Evolutionary conservation across 1,140 invertebrate genomes (phyloP).

Genomic region (Rhizoglyphus robini): DNA sequence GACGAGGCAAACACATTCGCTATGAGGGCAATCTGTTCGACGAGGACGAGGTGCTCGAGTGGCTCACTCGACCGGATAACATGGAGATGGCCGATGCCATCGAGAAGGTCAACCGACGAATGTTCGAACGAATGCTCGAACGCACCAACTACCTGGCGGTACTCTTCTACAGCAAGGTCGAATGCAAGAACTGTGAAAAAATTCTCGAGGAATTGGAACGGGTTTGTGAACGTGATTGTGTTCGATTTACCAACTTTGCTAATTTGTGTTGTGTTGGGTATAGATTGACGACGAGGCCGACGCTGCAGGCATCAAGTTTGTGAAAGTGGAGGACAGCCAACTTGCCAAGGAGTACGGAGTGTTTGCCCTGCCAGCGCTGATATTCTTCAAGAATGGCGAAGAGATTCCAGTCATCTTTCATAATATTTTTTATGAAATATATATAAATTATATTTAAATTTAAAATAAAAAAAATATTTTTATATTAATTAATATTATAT

Average conservation of each 20-base stretch:
- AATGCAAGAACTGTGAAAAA: conserved; percentile 80
- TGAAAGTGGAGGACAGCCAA: conserved; percentile 78
- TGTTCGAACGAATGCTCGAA: conserved; percentile 33
- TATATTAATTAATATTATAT: too few species aligned
- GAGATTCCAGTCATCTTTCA: conserved; percentile 75
- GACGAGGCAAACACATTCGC: conserved; percentile 75
- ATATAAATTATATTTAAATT: too few species aligned
- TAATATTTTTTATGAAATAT: too few species aligned
- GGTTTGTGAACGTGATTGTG: not conserved
- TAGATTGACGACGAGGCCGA: conserved; percentile 33
- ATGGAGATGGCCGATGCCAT: conserved; percentile 75
- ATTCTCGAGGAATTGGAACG: conserved; percentile 61
- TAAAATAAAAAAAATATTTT: too few species aligned
- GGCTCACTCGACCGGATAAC: conserved; percentile 81
- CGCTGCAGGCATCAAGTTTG: conserved; percentile 61
- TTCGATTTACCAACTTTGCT: not conserved
- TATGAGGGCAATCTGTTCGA: conserved; percentile 60
- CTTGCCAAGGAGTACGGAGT: conserved; percentile 58
- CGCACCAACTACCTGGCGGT: conserved; percentile 46
- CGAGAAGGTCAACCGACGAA: conserved; percentile 35
- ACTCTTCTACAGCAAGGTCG: conserved; percentile 75
- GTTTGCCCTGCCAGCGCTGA: conserved; percentile 33
- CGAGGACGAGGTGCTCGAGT: conserved; percentile 82
- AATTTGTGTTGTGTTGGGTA: conserved; percentile 11
- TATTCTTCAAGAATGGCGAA: conserved; percentile 40